phyloP scores from a whole-genome alignment of 2,888 invertebrate genomes.

The Macrophya alboannulata region DNA sequence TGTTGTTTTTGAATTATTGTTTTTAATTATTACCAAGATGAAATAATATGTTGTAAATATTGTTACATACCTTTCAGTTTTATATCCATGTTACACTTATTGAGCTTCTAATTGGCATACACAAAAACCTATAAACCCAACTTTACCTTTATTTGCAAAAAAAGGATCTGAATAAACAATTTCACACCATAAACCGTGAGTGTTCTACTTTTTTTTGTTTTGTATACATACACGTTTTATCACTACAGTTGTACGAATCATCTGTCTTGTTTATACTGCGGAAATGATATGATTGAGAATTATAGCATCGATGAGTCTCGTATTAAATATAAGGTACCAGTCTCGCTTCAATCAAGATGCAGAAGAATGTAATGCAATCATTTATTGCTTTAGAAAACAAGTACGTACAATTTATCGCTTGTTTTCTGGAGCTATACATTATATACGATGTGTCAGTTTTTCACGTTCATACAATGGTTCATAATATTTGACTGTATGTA shows the following conservation, averaged over 20 bases:
- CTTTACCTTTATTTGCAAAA: not conserved
- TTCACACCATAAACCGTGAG: conserved; percentile 24
- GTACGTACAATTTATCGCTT: not conserved
- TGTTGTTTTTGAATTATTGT: not conserved
- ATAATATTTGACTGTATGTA: conserved; percentile 14
- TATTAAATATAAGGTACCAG: conserved; percentile 9
- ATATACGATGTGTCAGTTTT: conserved; percentile 11
- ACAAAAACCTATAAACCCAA: not conserved
- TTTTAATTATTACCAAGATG: not conserved
- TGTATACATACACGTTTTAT: not conserved
- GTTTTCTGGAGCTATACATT: not conserved
- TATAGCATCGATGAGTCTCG: not conserved
- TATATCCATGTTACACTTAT: conserved; percentile 14
- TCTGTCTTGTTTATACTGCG: not conserved
- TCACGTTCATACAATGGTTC: not conserved
- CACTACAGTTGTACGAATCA: not conserved
- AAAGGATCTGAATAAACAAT: conserved; percentile 49
- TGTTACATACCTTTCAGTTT: not conserved
- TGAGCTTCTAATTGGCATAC: conserved; percentile 28
- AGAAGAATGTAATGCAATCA: conserved; percentile 34
- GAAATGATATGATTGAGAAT: conserved; percentile 14
- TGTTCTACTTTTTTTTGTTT: conserved; percentile 43
- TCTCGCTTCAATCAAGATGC: conserved; percentile 16
- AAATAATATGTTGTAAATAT: not conserved
- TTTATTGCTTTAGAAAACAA: conserved; percentile 43